Conservation (phyloP, 2,113 vertebrate genomes). For the Scalopus aquaticus region DNA sequence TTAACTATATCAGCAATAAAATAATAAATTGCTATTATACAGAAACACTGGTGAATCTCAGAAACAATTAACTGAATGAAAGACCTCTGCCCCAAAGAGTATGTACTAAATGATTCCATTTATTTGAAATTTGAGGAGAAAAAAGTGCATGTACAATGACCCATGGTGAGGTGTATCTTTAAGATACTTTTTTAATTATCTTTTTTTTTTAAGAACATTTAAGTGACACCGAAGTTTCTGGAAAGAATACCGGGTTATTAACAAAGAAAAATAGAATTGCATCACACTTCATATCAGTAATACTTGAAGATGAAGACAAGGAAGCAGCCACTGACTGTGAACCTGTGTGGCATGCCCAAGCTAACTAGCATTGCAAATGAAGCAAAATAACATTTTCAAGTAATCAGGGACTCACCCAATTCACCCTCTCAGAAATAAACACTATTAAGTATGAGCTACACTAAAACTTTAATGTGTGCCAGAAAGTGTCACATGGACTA, state of each 20-base stretch:
- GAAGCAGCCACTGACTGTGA: background rate
- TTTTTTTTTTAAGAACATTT: background rate
- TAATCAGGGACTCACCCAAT: background rate
- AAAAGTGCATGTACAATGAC: background rate
- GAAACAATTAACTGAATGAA: background rate
- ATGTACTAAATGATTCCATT: background rate
- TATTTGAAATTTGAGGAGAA: background rate
- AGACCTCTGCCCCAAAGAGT: background rate
- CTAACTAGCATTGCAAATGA: background rate
- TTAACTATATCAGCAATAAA: background rate
- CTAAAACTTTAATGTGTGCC: background rate
- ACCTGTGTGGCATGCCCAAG: background rate
- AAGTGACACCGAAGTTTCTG: background rate
- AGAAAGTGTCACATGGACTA: background rate
- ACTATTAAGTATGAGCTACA: background rate
- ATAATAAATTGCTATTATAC: background rate
- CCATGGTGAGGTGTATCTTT: background rate
- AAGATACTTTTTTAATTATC: too few species aligned
- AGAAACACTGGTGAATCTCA: background rate
- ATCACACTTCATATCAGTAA: background rate
- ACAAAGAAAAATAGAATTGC: background rate
- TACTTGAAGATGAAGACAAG: too few species aligned
- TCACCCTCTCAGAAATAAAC: conserved; percentile 9
- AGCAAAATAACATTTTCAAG: conserved; percentile 8
- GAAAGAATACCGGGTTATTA: background rate